Percentiles rank a stretch among this genome's conserved stretches.
Evolutionary conservation across 2,888 invertebrate species (phyloP).

Genomic region (Hypercompe scribonia): DNA sequence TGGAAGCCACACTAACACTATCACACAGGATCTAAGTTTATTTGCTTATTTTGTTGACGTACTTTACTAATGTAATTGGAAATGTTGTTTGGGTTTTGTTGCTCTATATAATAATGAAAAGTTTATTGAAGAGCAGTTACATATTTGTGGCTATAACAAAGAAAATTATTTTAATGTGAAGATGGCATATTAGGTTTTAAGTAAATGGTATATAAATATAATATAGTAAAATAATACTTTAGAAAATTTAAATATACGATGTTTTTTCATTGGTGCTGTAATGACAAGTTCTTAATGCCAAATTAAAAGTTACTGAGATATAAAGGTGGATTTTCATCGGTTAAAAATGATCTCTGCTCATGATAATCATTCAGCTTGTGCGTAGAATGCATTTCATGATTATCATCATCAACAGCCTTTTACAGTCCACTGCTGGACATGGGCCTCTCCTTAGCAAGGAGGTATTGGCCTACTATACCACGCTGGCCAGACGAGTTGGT

Average conservation of each 20-base stretch:
- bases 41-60: not conserved
- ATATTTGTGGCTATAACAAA: not conserved
- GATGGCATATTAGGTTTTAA: not conserved
- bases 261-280: no score
- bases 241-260: not conserved
- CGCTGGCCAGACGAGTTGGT: no score
- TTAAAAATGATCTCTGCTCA: no score
- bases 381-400: no score
- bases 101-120: not conserved
- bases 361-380: not conserved
- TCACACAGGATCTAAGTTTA: not conserved
- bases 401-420: no score
- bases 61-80: not conserved
- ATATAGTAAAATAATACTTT: not conserved
- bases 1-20: not conserved
- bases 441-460: no score
- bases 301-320: constrained; percentile 50
- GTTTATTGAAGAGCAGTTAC: not conserved
- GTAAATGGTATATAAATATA: not conserved
- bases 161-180: not conserved
- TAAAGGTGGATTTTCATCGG: constrained; percentile 19
- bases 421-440: no score
- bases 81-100: not conserved
- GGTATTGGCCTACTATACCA: no score
- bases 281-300: constrained; percentile 51